Percentiles rank a stretch among this genome's conserved stretches.
Evolutionary conservation across 2,113 vertebrate genomes (phyloP).

Genomic region (Henicopernis longicauda): DNA sequence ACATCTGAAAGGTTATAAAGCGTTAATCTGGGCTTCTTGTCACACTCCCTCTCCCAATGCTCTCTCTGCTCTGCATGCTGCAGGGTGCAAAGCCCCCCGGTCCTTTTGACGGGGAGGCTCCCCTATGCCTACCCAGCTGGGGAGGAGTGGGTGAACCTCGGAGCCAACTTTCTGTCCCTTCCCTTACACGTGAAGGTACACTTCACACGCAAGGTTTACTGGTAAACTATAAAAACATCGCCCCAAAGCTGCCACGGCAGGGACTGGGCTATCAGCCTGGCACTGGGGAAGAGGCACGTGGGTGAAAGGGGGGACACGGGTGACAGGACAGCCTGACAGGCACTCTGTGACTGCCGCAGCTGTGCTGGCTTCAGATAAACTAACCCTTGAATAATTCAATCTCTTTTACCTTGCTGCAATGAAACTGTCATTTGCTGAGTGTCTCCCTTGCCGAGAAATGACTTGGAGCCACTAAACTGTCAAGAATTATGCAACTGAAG

Average conservation of each 20-base stretch:
- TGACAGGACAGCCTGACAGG: background rate
- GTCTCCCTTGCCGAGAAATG: background rate
- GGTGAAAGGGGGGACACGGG: background rate
- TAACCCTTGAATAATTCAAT: background rate
- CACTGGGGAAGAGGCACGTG: background rate
- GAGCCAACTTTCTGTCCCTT: background rate
- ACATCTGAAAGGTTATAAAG: background rate
- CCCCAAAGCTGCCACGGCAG: background rate
- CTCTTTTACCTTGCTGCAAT: background rate
- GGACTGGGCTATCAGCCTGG: background rate
- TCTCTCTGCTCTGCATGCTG: background rate
- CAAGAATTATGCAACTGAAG: background rate
- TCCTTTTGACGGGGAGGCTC: background rate
- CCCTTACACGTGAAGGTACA: accelerated
- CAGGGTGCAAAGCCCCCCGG: accelerated
- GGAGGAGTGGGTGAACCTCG: background rate
- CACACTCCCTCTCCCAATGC: accelerated
- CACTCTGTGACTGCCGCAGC: background rate
- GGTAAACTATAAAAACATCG: background rate
- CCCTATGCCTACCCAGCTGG: background rate
- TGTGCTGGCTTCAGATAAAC: background rate
- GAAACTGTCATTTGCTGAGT: background rate
- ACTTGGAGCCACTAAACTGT: background rate
- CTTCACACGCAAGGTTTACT: background rate
- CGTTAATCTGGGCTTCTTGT: background rate